Base-by-base conservation (phyloP, 2,888 invertebrate species). In the Hipparchia sbordonii region DNA sequence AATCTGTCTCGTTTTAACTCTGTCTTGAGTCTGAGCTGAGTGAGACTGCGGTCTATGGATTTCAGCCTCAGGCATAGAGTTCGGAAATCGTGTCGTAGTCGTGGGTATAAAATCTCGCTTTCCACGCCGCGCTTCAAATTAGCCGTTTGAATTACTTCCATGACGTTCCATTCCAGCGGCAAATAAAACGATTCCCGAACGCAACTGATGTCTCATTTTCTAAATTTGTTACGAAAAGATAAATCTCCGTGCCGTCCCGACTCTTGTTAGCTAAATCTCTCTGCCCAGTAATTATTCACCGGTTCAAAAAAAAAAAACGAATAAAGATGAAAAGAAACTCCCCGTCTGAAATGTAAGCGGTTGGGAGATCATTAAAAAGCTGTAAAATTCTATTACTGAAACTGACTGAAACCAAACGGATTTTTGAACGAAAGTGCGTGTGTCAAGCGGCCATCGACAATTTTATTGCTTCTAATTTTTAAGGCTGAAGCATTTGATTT, bases 201-300 rank as follows among this genome's bases (percentile, higher is more conserved):
- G 62, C 83, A 82, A 86, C 82, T 91, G 92, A 92, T 91, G 92
- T 91, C 92, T 92, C 92, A 92, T 89, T 92, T 91, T 92, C 92
- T 92, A 93, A 92, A 92, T 93, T 89, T 86, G 91, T 90, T 90
- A 86, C 88, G 89, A 90, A 90, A 89, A 90, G 91, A 93, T 92
- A 93, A 92, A 93, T 93, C 90, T 89, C 85, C 83, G 78, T 85
- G 85, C 89, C 89, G 48, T 88, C 89, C 84, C 85, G 83, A 82
- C 82, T 87, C 91, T 92, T 90, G 92, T 92, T 92, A 91, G 89
- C 85, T 91, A 91, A 90, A 90, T 90, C 88, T 89, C 86, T 90
- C 90, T 85, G 87, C 86, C 84, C 85, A 80, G 85, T 89, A 90
- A 92, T 92, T 91, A 92, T 88, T 91, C 89, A 91, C 85, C 83